A percentile compares a stretch with the other conserved stretches of the same genome.
Evolutionary conservation across 1,140 invertebrate species (phyloP).

Genomic region (Thaumatotibia leucotreta): DNA sequence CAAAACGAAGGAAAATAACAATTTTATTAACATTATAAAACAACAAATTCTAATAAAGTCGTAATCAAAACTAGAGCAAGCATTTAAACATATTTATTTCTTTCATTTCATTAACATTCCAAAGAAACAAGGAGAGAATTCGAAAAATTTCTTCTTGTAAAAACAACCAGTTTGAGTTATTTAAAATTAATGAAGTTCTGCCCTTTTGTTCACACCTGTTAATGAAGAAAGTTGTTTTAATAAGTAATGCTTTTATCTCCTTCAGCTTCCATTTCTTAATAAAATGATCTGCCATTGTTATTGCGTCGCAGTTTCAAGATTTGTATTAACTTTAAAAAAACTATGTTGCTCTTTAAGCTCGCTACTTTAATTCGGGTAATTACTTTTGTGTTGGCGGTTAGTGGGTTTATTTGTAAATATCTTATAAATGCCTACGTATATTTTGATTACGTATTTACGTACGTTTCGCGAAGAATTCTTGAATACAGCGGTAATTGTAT

Average conservation of each 20-base stretch:
- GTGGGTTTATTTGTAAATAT: no score
- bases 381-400: no score
- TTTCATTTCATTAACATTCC: constrained; percentile 1
- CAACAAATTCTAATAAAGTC: neutral
- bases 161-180: neutral
- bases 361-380: no score
- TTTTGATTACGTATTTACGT: neutral
- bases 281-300: neutral
- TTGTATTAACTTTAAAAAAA: no score
- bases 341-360: no score
- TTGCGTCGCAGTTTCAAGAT: neutral
- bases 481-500: constrained; percentile 3
- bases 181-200: constrained; percentile 9
- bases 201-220: constrained; percentile 10
- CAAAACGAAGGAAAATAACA: neutral
- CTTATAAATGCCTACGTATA: neutral
- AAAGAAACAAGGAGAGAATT: neutral
- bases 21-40: neutral
- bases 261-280: neutral
- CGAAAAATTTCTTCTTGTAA: constrained; percentile 1
- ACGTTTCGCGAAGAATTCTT: neutral
- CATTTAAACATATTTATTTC: neutral
- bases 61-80: neutral
- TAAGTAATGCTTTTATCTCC: neutral
- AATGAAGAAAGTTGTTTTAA: constrained; percentile 14